Conservation (phyloP, 2,797 vertebrate genomes). For the Hypotaenidia okinawae region DNA sequence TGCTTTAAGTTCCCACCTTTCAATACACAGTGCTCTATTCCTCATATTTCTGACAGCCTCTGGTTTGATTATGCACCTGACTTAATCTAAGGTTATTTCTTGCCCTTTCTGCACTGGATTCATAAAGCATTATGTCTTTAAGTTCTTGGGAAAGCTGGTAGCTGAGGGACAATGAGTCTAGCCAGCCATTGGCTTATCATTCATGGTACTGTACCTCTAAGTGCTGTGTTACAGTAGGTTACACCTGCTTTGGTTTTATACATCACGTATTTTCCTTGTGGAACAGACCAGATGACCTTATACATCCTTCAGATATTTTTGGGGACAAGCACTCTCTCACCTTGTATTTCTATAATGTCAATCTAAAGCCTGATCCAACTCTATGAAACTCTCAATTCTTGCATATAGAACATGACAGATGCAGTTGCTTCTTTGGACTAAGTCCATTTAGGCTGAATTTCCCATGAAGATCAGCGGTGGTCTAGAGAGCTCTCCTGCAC, state of each 20-base stretch:
- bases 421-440: background rate
- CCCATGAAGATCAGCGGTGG: background rate
- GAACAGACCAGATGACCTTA: background rate
- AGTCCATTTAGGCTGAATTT: background rate
- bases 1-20: background rate
- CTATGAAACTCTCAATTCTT: background rate
- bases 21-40: background rate
- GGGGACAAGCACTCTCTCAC: background rate
- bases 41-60: background rate
- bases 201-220: background rate
- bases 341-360: background rate
- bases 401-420: background rate
- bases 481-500: background rate
- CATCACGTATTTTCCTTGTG: background rate
- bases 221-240: background rate
- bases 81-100: background rate
- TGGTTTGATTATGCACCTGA: background rate
- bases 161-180: background rate
- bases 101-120: background rate
- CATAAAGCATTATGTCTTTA: background rate
- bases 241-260: background rate
- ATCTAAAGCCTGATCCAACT: background rate
- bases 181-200: background rate
- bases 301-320: background rate
- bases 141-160: background rate